Conservation (phyloP, 2,888 invertebrate species). For the Drosophila helvetica region DNA sequence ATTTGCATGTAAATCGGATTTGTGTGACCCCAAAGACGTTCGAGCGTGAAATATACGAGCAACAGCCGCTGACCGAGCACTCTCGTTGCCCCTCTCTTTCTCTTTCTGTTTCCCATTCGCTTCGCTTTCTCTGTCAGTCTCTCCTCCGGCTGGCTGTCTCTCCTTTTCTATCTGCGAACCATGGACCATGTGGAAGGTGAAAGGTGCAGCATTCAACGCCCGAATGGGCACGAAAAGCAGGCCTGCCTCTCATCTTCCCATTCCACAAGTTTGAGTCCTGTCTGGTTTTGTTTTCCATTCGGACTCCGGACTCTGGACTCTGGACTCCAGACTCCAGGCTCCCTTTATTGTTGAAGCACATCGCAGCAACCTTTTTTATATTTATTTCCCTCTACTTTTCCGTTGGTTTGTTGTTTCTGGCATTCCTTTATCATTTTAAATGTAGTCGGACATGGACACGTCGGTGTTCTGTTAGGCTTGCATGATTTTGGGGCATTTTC, state of each 20-base stretch:
- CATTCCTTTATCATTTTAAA: conserved; percentile 71
- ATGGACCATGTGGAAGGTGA: conserved; percentile 33
- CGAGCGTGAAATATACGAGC: conserved; percentile 71
- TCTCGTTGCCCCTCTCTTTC: not conserved
- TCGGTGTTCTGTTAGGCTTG: conserved; percentile 65
- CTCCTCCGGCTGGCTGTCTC: not conserved
- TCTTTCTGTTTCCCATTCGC: not conserved
- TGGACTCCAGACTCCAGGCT: not conserved
- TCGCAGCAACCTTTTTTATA: conserved; percentile 30
- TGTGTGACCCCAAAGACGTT: conserved; percentile 77
- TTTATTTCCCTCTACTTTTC: conserved; percentile 22
- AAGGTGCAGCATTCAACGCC: conserved; percentile 47
- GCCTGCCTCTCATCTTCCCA: conserved; percentile 22
- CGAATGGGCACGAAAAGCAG: conserved; percentile 48
- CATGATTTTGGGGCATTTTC: conserved; percentile 62
- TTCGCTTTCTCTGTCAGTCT: conserved; percentile 6
- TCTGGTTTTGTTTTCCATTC: conserved; percentile 41
- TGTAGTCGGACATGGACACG: conserved; percentile 65
- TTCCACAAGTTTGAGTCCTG: conserved; percentile 20
- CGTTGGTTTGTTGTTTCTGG: conserved; percentile 41
- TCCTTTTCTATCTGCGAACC: conserved; percentile 31
- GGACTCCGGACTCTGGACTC: conserved; percentile 23
- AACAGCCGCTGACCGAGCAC: conserved; percentile 48
- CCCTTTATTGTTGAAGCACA: conserved; percentile 33
- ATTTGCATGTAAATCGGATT: conserved; percentile 82